Conservation (phyloP, 2,113 vertebrate species). For the Leuciscus idus region DNA sequence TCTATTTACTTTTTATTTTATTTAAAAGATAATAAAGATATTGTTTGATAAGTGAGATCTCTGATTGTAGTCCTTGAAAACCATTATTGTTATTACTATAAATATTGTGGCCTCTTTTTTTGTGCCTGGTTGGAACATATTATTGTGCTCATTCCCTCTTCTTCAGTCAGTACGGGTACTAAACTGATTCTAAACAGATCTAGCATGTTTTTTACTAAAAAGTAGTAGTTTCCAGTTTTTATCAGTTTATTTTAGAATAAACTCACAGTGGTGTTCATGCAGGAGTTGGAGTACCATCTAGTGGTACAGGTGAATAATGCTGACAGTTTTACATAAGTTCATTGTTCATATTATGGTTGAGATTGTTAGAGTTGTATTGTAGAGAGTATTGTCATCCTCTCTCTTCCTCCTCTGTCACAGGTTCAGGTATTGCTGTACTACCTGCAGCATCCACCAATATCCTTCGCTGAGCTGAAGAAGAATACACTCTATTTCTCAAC, state of each 20-base stretch:
- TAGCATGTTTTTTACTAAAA: background rate
- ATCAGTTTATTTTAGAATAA: background rate
- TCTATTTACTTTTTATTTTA: too few relatives aligned
- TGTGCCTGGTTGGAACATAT: background rate
- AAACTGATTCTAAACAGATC: background rate
- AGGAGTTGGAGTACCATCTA: slow-evolving; percentile 18
- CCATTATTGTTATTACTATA: background rate
- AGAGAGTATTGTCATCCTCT: too few relatives aligned
- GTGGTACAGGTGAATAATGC: background rate
- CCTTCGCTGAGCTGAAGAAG: slow-evolving; percentile 93
- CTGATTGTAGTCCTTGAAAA: too few relatives aligned
- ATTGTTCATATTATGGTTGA: too few relatives aligned
- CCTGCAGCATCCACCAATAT: slow-evolving; percentile 94
- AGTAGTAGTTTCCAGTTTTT: background rate
- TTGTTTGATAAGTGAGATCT: too few relatives aligned
- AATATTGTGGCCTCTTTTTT: background rate
- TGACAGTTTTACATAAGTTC: background rate
- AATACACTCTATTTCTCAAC: slow-evolving; percentile 97
- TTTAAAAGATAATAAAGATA: too few relatives aligned
- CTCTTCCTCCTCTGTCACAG: slow-evolving; percentile 64
- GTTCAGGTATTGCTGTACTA: slow-evolving; percentile 99
- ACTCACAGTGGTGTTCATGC: slow-evolving; percentile 32
- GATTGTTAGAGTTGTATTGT: too few relatives aligned
- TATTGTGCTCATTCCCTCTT: background rate
- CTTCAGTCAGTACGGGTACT: background rate